Evolutionary conservation across 2,113 vertebrate species (phyloP).

Genomic region (Ptychochromis oligacanthus): DNA sequence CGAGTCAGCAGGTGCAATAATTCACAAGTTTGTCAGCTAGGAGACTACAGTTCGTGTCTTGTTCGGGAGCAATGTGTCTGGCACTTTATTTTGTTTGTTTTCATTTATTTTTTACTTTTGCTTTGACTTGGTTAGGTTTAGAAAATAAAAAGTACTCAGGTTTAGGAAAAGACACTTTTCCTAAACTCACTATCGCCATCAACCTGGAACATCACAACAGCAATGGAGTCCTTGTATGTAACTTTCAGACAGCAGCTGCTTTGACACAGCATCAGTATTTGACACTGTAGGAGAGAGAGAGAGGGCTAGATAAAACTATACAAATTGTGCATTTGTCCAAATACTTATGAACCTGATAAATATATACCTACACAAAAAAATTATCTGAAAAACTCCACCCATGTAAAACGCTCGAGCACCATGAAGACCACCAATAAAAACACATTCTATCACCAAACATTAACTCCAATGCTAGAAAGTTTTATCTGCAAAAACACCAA

Average conservation of each 20-base stretch:
- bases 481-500: too few relatives aligned
- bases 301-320: not conserved
- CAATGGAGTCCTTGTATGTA: not conserved
- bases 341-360: not conserved
- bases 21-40: too few relatives aligned
- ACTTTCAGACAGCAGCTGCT: not conserved
- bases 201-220: not conserved
- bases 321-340: not conserved
- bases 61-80: too few relatives aligned
- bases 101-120: not conserved
- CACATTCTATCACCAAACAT: not conserved
- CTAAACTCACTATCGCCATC: not conserved
- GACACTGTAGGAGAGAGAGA: not conserved
- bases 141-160: not conserved
- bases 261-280: not conserved
- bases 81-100: not conserved
- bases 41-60: too few relatives aligned
- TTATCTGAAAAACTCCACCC: rapidly evolving
- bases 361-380: not conserved
- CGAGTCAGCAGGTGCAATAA: too few relatives aligned
- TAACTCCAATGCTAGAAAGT: not conserved
- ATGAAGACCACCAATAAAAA: not conserved
- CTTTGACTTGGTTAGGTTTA: not conserved
- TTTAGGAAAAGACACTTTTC: not conserved
- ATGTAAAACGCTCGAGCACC: not conserved